Evolutionary conservation across 2,797 vertebrate genomes (phyloP).

Genomic region (Manis javanica): DNA sequence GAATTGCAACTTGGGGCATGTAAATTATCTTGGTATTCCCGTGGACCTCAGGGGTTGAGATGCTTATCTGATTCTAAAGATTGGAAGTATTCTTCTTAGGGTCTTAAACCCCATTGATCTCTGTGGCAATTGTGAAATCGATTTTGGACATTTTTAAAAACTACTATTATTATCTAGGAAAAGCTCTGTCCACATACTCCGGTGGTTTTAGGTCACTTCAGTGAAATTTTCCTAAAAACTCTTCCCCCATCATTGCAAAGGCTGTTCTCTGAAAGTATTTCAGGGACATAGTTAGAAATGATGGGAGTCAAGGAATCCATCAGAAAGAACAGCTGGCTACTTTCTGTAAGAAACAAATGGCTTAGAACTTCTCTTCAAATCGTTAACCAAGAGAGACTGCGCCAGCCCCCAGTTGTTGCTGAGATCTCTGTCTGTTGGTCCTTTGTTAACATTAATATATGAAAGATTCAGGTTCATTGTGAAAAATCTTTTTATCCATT

Average conservation of each 20-base stretch:
- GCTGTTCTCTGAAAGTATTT: constrained; percentile 17
- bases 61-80: not conserved
- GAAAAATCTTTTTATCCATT: not conserved
- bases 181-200: not conserved
- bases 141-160: constrained; percentile 22
- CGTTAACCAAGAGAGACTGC: constrained; percentile 16
- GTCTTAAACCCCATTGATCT: not conserved
- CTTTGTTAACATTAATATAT: not conserved
- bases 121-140: not conserved
- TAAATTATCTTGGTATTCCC: not conserved
- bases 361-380: constrained; percentile 63
- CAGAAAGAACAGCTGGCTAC: constrained; percentile 54
- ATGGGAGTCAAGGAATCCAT: constrained; percentile 52
- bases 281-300: constrained; percentile 42
- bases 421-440: not conserved
- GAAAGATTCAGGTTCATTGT: not conserved
- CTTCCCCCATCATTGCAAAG: constrained; percentile 40
- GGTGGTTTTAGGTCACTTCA: not conserved
- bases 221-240: constrained; percentile 19
- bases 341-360: constrained; percentile 40
- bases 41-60: not conserved
- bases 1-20: not conserved
- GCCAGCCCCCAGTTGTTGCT: not conserved
- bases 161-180: not conserved
- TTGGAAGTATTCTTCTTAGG: not conserved